A percentile compares a stretch with the other conserved stretches of the same genome.
These are phyloP conservation scores for Diorhabda carinulata DNA, from an alignment of 1,140 invertebrate genomes.

Conservation along the genomic window DNA sequence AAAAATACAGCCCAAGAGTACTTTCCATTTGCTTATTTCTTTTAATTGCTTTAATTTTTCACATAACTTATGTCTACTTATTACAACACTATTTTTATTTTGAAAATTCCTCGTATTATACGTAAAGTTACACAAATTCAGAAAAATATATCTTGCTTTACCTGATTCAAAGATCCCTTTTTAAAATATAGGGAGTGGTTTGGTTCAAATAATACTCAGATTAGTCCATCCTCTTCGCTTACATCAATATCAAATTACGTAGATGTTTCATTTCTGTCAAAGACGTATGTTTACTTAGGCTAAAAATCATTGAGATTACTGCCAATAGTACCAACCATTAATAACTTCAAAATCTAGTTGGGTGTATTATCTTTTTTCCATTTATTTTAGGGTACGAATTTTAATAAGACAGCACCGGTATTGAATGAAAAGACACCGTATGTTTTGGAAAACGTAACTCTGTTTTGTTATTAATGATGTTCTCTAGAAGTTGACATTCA, in stretches of 20 bases:
- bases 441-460: constrained; percentile 25
- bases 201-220: not conserved
- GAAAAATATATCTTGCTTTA: too few relatives aligned
- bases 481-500: constrained; percentile 28
- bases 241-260: not conserved
- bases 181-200: not conserved
- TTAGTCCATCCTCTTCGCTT: not conserved
- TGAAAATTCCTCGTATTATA: too few relatives aligned
- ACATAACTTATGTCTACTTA: too few relatives aligned
- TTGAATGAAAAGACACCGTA: constrained; percentile 5
- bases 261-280: not conserved
- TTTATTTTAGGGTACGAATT: constrained; percentile 19
- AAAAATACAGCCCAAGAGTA: too few relatives aligned
- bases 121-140: too few relatives aligned
- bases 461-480: constrained; percentile 27
- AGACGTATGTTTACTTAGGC: constrained; percentile 12
- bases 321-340: constrained; percentile 9
- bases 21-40: too few relatives aligned
- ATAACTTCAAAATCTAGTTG: constrained; percentile 13
- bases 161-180: not conserved
- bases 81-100: too few relatives aligned
- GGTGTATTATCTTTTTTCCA: constrained; percentile 15
- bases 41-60: too few relatives aligned
- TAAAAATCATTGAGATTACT: constrained; percentile 7
- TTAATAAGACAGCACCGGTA: constrained; percentile 20